phyloP scores from a whole-genome alignment of 1,140 invertebrate species.

The Calliphora vicina region DNA sequence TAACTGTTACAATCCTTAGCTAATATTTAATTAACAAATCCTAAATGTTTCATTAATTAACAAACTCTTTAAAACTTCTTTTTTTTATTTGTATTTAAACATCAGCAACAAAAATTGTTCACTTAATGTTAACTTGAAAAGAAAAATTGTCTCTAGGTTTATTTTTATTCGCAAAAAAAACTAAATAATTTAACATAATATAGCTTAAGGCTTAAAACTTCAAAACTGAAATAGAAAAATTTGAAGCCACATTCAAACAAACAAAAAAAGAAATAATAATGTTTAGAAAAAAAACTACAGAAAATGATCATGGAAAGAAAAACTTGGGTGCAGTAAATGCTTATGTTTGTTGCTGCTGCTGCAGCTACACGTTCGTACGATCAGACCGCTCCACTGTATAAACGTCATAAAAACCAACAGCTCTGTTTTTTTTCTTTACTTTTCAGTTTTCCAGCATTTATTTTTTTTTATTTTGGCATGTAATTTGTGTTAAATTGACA shows the following conservation, averaged over 20 bases:
- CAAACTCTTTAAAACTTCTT: neutral
- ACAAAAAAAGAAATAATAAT: neutral
- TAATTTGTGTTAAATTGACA: constrained; percentile 15
- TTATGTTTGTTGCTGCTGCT: neutral
- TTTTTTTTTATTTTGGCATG: constrained; percentile 5
- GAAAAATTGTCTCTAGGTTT: neutral
- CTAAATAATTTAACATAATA: neutral
- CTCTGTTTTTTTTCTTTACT: neutral
- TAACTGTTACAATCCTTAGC: too few relatives aligned
- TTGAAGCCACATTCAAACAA: neutral
- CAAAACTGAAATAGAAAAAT: neutral
- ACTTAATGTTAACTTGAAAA: neutral
- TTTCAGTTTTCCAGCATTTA: neutral
- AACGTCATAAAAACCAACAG: neutral
- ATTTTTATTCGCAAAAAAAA: neutral
- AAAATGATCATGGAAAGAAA: neutral
- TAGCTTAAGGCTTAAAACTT: neutral
- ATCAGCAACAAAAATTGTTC: too few relatives aligned
- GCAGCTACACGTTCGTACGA: neutral
- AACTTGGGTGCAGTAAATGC: constrained; percentile 6
- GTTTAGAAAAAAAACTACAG: neutral
- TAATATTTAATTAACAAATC: too few relatives aligned
- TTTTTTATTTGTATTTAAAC: too few relatives aligned
- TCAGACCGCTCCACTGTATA: neutral
- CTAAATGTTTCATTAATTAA: too few relatives aligned